These are phyloP conservation scores for Anoplius nigerrimus DNA, from an alignment of 2,888 invertebrate genomes.

Conservation along the genomic window DNA sequence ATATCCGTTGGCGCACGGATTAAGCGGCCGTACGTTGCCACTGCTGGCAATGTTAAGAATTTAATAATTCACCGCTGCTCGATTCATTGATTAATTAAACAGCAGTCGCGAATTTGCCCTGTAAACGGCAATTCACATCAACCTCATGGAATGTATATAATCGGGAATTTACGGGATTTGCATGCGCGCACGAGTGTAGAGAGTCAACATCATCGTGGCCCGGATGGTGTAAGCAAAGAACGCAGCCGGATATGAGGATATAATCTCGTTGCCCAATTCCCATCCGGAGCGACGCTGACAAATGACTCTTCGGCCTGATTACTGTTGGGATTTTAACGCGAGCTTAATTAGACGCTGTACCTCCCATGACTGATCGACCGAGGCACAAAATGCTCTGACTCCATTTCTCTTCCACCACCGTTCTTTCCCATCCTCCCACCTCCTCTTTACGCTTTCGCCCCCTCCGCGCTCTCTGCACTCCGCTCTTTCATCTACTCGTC, in stretches of 20 bases:
- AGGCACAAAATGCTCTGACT: conserved; percentile 42
- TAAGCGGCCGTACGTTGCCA: too few species aligned
- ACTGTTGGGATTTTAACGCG: conserved; percentile 62
- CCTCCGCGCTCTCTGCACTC: not conserved
- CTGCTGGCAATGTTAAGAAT: too few species aligned
- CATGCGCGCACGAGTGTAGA: not conserved
- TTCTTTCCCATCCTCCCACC: conserved; percentile 18
- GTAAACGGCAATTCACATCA: not conserved
- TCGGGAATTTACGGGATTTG: too few species aligned
- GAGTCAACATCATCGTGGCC: conserved; percentile 35
- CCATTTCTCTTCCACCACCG: conserved; percentile 14
- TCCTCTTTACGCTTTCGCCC: conserved; percentile 8
- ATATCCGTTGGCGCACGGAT: too few species aligned
- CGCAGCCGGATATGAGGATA: conserved; percentile 25
- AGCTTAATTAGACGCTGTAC: conserved; percentile 59
- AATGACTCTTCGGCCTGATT: conserved; percentile 60
- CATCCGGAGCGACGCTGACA: conserved; percentile 54
- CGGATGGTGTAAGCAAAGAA: conserved; percentile 21
- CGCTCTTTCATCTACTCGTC: not conserved
- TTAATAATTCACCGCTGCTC: too few species aligned
- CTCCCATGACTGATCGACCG: conserved; percentile 59
- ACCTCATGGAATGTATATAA: too few species aligned
- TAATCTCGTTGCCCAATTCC: conserved; percentile 57
- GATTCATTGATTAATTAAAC: conserved; percentile 4
- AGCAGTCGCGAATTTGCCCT: not conserved